These are phyloP conservation scores for Odontothrips loti DNA, from an alignment of 2,888 invertebrate species.

Conservation along the genomic window DNA sequence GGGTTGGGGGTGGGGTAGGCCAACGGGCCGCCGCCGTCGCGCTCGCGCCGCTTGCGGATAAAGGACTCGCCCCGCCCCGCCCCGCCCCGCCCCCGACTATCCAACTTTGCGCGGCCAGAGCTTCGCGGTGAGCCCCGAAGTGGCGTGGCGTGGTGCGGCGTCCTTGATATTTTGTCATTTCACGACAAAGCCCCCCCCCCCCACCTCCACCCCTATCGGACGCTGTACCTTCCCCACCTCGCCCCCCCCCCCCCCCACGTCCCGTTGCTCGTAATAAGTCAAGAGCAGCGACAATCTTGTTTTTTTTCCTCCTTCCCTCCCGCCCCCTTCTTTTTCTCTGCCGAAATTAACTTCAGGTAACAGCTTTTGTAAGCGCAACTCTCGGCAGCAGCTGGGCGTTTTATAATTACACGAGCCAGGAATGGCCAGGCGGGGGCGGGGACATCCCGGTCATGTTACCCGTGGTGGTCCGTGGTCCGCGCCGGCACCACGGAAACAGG, in stretches of 20 bases:
- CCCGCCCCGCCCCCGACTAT: background rate
- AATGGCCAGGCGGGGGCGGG: background rate
- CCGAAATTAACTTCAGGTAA: constrained; percentile 6
- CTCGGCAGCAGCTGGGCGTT: background rate
- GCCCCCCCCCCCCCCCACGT: background rate
- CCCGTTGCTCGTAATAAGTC: background rate
- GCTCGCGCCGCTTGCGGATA: background rate
- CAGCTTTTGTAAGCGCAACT: background rate
- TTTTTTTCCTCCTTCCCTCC: background rate
- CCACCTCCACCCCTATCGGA: background rate
- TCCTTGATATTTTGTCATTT: background rate
- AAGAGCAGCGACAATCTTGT: constrained; percentile 1
- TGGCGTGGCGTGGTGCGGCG: background rate
- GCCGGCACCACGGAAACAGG: background rate
- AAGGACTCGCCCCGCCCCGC: background rate
- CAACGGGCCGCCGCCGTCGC: background rate
- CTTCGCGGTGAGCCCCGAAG: background rate
- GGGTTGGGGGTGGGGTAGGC: background rate
- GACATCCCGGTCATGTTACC: background rate
- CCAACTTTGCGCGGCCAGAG: background rate
- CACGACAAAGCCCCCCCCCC: background rate
- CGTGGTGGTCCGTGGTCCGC: background rate
- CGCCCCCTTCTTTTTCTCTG: background rate
- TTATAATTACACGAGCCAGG: background rate
- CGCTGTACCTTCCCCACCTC: background rate